These are phyloP conservation scores for Drosophila phalerata DNA, from an alignment of 2,888 invertebrate genomes.

Conservation along the genomic window DNA sequence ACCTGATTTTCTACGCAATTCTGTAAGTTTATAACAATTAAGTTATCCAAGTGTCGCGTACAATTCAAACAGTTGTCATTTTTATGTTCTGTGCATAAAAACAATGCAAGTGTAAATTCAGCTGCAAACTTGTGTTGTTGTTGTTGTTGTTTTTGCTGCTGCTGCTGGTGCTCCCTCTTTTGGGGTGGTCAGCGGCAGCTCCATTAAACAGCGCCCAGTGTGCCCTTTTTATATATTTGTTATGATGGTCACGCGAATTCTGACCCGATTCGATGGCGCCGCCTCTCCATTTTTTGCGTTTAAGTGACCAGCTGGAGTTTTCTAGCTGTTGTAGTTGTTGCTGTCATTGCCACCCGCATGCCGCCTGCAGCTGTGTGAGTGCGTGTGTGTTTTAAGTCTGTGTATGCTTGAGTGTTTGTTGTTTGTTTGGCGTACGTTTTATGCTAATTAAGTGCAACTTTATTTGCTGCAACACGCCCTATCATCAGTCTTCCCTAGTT, in stretches of 20 bases:
- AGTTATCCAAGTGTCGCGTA: conserved; percentile 29
- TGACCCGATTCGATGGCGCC: conserved; percentile 60
- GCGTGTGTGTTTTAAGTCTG: conserved; percentile 5
- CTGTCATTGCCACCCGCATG: conserved; percentile 50
- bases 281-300: conserved; percentile 35
- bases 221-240: conserved; percentile 57
- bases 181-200: conserved; percentile 38
- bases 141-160: conserved; percentile 32
- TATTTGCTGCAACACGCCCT: conserved; percentile 42
- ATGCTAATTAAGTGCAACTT: conserved; percentile 80
- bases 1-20: conserved; percentile 60
- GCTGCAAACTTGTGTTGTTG: conserved; percentile 58
- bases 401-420: conserved; percentile 29
- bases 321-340: background rate
- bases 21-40: conserved; percentile 68
- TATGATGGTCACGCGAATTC: conserved; percentile 74
- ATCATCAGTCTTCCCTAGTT: conserved; percentile 13
- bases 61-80: conserved; percentile 20
- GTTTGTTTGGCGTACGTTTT: conserved; percentile 53
- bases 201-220: conserved; percentile 29
- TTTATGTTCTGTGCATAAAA: conserved; percentile 31
- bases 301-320: conserved; percentile 52
- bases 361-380: conserved; percentile 25
- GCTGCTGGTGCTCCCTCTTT: conserved; percentile 41
- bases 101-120: conserved; percentile 62